Evolutionary conservation across 2,797 vertebrate species (phyloP).

Genomic region (Podarcis siculus): DNA sequence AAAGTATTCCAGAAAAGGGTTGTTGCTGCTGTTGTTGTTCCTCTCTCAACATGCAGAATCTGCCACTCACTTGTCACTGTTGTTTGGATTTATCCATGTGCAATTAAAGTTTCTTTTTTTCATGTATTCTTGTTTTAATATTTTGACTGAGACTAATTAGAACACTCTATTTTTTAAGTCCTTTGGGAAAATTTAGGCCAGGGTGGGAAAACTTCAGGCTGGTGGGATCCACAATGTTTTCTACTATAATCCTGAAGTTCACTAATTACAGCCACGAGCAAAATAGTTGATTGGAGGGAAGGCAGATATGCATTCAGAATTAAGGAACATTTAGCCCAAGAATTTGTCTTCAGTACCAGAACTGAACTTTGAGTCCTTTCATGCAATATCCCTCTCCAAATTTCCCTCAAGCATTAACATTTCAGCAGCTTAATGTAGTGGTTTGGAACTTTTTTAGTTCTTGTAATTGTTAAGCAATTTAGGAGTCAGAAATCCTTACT

Average conservation of each 20-base stretch:
- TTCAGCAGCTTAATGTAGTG: no score
- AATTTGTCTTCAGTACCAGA: background rate
- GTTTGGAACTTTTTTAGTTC: no score
- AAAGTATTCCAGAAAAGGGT: constrained; percentile 36
- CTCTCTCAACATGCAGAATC: constrained; percentile 20
- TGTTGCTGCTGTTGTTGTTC: background rate
- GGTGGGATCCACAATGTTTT: background rate
- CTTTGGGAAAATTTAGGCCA: no score
- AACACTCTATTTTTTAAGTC: background rate
- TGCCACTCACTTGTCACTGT: background rate
- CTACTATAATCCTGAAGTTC: background rate
- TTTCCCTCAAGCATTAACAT: no score
- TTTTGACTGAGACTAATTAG: background rate
- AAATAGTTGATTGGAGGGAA: background rate
- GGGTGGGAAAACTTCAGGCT: background rate
- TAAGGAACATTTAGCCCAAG: background rate
- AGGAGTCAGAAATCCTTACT: no score
- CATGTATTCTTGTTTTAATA: background rate
- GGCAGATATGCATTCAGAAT: no score
- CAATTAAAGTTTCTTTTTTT: no score
- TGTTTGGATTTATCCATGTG: background rate
- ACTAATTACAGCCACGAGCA: background rate
- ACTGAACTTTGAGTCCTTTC: background rate
- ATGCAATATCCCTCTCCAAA: no score
- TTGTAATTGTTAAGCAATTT: no score